These are phyloP conservation scores for Mycetomoellerius zeteki DNA, from an alignment of 1,140 invertebrate species.

Conservation along the genomic window DNA sequence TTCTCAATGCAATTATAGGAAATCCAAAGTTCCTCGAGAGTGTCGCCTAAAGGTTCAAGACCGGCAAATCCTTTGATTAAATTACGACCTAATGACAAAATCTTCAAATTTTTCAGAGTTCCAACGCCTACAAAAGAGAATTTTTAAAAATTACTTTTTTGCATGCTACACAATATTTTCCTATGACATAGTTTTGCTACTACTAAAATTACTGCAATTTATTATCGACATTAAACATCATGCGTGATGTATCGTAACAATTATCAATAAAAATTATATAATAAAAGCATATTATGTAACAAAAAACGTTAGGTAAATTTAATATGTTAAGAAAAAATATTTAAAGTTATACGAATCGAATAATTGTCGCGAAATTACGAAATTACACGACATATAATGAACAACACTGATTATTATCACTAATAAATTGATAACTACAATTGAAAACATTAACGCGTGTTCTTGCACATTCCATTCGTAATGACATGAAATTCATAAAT, in stretches of 20 bases:
- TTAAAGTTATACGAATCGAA: neutral
- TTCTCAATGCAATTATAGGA: conserved; percentile 98
- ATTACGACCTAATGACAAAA: conserved; percentile 95
- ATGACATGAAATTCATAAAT: conserved; percentile 25
- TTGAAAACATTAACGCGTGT: neutral
- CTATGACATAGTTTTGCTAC: neutral
- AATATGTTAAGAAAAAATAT: neutral
- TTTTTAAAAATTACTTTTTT: conserved; percentile 14
- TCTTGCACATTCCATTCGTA: conserved; percentile 2
- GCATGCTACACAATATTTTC: neutral
- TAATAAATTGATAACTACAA: conserved; percentile 4
- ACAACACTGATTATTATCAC: neutral
- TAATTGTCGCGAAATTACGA: neutral
- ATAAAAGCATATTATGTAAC: neutral
- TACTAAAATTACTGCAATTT: neutral
- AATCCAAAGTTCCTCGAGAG: conserved; percentile 96
- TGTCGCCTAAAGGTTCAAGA: conserved; percentile 94
- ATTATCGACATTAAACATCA: neutral
- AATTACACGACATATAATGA: conserved; percentile 1
- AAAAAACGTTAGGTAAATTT: neutral
- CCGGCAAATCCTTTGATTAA: conserved; percentile 96
- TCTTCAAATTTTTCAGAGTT: conserved; percentile 93
- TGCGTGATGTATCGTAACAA: neutral
- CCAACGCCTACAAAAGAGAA: conserved; percentile 87
- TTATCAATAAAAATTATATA: neutral